These are phyloP conservation scores for Rhabditoides inermis DNA, from an alignment of 2,888 invertebrate genomes.

Conservation along the genomic window DNA sequence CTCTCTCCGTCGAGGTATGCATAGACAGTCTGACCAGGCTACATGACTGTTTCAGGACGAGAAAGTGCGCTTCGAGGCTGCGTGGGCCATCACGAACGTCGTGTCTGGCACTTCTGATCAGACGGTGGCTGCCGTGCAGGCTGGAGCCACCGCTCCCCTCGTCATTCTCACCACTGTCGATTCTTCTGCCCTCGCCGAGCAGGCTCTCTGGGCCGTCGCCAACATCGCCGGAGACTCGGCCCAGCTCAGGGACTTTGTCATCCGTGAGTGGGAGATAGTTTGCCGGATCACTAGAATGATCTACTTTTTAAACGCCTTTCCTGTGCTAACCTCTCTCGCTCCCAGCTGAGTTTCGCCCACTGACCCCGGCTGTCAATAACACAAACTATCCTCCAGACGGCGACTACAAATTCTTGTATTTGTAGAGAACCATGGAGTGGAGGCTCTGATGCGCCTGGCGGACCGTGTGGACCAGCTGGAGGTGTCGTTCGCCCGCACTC, in stretches of 20 bases:
- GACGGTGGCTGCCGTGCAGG: constrained; percentile 65
- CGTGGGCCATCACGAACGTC: constrained; percentile 82
- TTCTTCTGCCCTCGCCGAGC: constrained; percentile 69
- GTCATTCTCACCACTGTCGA: constrained; percentile 67
- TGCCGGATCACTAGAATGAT: too few species aligned
- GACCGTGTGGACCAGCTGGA: constrained; percentile 57
- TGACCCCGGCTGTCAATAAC: too few species aligned
- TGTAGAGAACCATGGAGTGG: constrained; percentile 70
- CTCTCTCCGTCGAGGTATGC: constrained; percentile 57
- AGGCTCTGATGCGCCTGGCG: constrained; percentile 69
- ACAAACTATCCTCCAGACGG: too few species aligned
- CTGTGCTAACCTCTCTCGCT: constrained; percentile 8
- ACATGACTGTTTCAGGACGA: constrained; percentile 46
- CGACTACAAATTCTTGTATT: neutral
- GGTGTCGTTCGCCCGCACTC: constrained; percentile 32
- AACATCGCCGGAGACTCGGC: constrained; percentile 77
- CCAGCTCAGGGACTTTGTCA: constrained; percentile 71
- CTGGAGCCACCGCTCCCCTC: constrained; percentile 75
- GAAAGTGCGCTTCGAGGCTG: constrained; percentile 74
- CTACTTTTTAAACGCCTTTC: too few species aligned
- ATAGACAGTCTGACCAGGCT: neutral
- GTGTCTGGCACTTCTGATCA: constrained; percentile 87
- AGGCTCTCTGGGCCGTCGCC: constrained; percentile 74
- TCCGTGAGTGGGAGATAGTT: constrained; percentile 72
- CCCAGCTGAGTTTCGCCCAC: too few species aligned